Percentiles rank a stretch among this genome's conserved stretches.
phyloP scores from a whole-genome alignment of 2,888 invertebrate genomes.

The Andrena flavipes region DNA sequence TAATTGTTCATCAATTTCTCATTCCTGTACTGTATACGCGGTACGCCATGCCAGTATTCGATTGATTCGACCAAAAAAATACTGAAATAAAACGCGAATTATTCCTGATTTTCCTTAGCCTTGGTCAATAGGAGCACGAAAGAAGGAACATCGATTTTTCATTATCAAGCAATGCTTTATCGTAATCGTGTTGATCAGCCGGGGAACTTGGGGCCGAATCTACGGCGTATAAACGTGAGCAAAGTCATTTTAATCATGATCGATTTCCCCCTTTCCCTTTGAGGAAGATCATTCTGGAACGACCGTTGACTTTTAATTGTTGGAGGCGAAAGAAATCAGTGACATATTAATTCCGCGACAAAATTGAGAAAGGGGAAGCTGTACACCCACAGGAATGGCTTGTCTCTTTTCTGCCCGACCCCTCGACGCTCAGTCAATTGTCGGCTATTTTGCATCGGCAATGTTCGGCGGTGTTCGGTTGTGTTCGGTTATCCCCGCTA shows the following conservation, averaged over 20 bases:
- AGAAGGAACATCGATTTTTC: neutral
- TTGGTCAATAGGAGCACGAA: neutral
- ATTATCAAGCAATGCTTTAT: neutral
- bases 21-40: neutral
- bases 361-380: slow-evolving; percentile 83
- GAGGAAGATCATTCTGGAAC: neutral
- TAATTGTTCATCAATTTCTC: neutral
- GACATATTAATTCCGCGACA: slow-evolving; percentile 75
- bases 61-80: neutral
- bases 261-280: neutral
- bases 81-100: neutral
- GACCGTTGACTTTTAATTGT: neutral
- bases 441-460: slow-evolving; percentile 80
- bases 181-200: neutral
- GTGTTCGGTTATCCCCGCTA: slow-evolving; percentile 69
- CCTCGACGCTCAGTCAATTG: slow-evolving; percentile 79
- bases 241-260: neutral
- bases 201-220: neutral
- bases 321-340: neutral
- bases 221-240: neutral
- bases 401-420: slow-evolving; percentile 69
- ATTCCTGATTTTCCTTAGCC: neutral
- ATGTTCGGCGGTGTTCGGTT: slow-evolving; percentile 72
- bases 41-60: neutral
- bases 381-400: slow-evolving; percentile 81